A percentile compares a stretch with the other conserved stretches of the same genome.
phyloP scores from a whole-genome alignment of 2,113 vertebrate species.

The Leptodactylus fuscus region DNA sequence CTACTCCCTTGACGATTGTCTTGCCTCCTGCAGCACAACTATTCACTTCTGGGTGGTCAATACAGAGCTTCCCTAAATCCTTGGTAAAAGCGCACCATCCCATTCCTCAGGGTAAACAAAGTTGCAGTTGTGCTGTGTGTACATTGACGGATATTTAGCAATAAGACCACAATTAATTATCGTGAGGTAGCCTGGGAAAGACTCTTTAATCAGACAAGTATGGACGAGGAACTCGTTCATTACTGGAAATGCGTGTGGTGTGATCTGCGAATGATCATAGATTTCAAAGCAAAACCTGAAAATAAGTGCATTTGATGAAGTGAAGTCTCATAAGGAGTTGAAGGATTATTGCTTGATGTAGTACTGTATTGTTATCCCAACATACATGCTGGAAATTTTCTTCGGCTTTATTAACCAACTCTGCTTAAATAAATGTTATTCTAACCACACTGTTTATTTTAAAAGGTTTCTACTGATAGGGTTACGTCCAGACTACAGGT shows the following conservation, averaged over 20 bases:
- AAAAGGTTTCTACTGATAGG: neutral
- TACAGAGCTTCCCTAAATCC: constrained; percentile 61
- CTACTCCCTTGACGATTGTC: constrained; percentile 47
- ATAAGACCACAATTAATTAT: constrained; percentile 14
- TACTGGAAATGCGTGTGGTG: constrained; percentile 10
- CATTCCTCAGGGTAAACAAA: constrained; percentile 57
- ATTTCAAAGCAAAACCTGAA: constrained; percentile 38
- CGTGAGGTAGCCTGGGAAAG: constrained; percentile 47
- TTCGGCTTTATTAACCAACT: constrained; percentile 8
- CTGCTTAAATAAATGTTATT: constrained; percentile 4
- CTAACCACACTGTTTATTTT: constrained; percentile 30
- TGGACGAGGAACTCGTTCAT: constrained; percentile 3
- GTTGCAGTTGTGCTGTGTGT: constrained; percentile 64
- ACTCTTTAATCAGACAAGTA: constrained; percentile 42
- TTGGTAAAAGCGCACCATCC: constrained; percentile 11
- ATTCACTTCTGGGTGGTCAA: constrained; percentile 75
- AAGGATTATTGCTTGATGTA: constrained; percentile 23
- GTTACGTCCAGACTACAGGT: neutral
- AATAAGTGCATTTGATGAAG: constrained; percentile 37
- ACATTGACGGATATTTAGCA: constrained; percentile 61
- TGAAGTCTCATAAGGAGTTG: constrained; percentile 42
- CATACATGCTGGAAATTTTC: constrained; percentile 13
- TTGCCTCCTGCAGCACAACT: constrained; percentile 60
- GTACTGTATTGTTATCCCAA: constrained; percentile 7
- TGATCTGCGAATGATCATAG: constrained; percentile 35